These are phyloP conservation scores for Andrena dorsata DNA, from an alignment of 2,888 invertebrate genomes.

Conservation along the genomic window DNA sequence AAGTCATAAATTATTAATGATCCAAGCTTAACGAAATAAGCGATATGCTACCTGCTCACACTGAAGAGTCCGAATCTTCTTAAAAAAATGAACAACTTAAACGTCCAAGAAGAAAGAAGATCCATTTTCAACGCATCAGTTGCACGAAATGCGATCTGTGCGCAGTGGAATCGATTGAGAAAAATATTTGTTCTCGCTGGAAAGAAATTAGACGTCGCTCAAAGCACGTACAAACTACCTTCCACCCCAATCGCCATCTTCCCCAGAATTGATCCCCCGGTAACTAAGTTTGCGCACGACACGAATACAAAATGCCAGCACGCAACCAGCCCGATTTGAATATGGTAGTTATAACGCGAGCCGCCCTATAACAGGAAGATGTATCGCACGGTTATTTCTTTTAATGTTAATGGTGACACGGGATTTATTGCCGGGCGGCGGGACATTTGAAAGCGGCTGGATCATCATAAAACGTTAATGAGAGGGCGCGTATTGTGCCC, in stretches of 20 bases:
- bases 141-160: neutral
- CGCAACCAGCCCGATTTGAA: slow-evolving; percentile 56
- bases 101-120: neutral
- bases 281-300: slow-evolving; percentile 53
- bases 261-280: slow-evolving; percentile 47
- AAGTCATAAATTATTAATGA: too few species aligned
- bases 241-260: slow-evolving; percentile 42
- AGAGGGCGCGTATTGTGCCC: slow-evolving; percentile 61
- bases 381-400: slow-evolving; percentile 60
- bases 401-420: slow-evolving; percentile 63
- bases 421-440: slow-evolving; percentile 62
- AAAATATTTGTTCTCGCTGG: neutral
- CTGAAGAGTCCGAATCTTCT: neutral
- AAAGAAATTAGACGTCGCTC: slow-evolving; percentile 52
- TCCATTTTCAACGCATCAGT: neutral
- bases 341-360: slow-evolving; percentile 46
- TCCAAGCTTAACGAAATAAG: neutral
- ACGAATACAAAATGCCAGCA: slow-evolving; percentile 57
- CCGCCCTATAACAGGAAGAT: slow-evolving; percentile 40
- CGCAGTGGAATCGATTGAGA: neutral
- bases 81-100: neutral
- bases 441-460: slow-evolving; percentile 60
- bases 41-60: too few species aligned
- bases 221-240: slow-evolving; percentile 25
- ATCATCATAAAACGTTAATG: slow-evolving; percentile 73